Evolutionary conservation across 2,888 invertebrate species (phyloP), one percentile per base, ranked within the genome.

Genomic region (Amorpha juglandis): DNA sequence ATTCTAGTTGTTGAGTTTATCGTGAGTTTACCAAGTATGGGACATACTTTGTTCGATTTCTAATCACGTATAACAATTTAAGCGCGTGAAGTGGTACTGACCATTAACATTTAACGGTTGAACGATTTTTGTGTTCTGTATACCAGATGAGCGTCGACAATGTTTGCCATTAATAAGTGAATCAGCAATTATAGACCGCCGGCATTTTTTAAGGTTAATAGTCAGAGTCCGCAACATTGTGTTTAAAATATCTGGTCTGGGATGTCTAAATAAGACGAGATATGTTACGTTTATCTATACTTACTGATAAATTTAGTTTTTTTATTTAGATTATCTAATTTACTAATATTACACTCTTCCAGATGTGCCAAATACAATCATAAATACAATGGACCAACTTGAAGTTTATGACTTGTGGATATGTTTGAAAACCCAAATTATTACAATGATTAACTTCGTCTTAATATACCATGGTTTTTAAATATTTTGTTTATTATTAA

Each of bases 181-280:
- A 83, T 92, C 91, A 89, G 92, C 91, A 86, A 69, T 82, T 81
- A 71, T 79, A 71, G 74, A 71, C 70, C 83, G 87, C 90, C 92
- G 92, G 92, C 88, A 85, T 88, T 90, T 91, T 82, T 79, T 74
- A 84, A 90, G 82, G 84, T 88, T 91, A 88, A 78, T 81, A 88
- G 86, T 82, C 81, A 92, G 83, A 74, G 83, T 82, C 72, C 91
- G 90, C 78, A 92, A 87, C 93, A 93, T 92, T 87, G 82, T 74
- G 7, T 71, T 33, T n/a, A 35, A 58, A 1, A 45, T 48, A 47
- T 48, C n/a, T 48, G 14, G 12, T 6, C 35, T 38, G 35, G 8
- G 27, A 55, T 64, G 58, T 19, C 47, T 58, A 35, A 63, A 16
- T 21, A 27, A n/a, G 8, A 48, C 16, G n/a, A 12, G 47, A 21